These are phyloP conservation scores for Tachystola acroxantha DNA, from an alignment of 2,888 invertebrate species.

Conservation along the genomic window DNA sequence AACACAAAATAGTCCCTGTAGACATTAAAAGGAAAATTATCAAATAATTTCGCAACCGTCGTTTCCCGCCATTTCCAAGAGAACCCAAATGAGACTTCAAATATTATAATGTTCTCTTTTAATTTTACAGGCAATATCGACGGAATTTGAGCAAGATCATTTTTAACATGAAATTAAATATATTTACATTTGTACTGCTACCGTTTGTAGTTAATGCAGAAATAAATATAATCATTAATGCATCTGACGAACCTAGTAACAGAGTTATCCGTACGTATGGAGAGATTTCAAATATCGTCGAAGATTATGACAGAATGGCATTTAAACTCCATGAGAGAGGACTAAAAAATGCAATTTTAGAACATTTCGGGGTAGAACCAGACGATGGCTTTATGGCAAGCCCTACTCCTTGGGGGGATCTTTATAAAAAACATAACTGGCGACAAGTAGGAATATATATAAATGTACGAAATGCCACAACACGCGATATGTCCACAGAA, in stretches of 20 bases:
- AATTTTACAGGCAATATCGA: no score
- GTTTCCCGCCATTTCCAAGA: no score
- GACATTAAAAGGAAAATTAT: no score
- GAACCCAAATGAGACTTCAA: no score
- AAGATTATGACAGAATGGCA: slow-evolving; percentile 26
- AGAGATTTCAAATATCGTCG: slow-evolving; percentile 22
- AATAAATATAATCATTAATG: slow-evolving; percentile 29
- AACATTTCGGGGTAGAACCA: slow-evolving; percentile 28
- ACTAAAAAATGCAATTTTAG: slow-evolving; percentile 24
- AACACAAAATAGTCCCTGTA: no score
- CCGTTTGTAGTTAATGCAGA: slow-evolving; percentile 26
- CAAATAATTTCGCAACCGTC: no score
- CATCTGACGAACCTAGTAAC: slow-evolving; percentile 17
- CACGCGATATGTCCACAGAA: slow-evolving; percentile 19
- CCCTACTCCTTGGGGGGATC: slow-evolving; percentile 45
- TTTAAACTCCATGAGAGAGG: slow-evolving; percentile 30
- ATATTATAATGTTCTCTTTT: no score
- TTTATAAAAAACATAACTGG: slow-evolving; percentile 35
- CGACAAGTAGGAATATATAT: slow-evolving; percentile 30
- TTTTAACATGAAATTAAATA: no score
- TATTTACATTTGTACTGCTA: slow-evolving; percentile 20
- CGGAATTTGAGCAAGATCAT: no score
- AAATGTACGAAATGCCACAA: slow-evolving; percentile 20
- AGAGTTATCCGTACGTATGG: slow-evolving; percentile 22
- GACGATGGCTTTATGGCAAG: slow-evolving; percentile 28